These are phyloP conservation scores for Tetramorium bicarinatum DNA, from an alignment of 2,888 invertebrate species.

Conservation along the genomic window DNA sequence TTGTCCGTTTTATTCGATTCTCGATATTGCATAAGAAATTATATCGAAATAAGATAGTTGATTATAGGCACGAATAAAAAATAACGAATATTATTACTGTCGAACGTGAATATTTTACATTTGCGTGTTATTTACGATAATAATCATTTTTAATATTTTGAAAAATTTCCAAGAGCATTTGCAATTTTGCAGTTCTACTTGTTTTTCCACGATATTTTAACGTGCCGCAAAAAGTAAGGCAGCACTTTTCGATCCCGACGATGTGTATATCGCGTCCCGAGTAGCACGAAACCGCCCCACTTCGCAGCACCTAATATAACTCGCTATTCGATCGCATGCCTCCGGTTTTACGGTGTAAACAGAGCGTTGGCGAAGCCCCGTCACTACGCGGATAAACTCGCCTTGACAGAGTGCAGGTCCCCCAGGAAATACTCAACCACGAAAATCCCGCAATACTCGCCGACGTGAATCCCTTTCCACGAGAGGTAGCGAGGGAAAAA, in stretches of 20 bases:
- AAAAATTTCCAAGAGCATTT: neutral
- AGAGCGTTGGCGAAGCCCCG: slow-evolving; percentile 66
- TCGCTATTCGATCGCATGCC: slow-evolving; percentile 67
- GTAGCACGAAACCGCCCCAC: slow-evolving; percentile 58
- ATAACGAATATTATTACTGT: neutral
- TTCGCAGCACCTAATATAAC: slow-evolving; percentile 70
- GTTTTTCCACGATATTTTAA: slow-evolving; percentile 22
- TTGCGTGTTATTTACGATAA: neutral
- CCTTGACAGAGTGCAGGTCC: slow-evolving; percentile 77
- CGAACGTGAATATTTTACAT: neutral
- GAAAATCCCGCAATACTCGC: slow-evolving; percentile 65
- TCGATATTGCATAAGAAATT: neutral
- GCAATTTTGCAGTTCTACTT: slow-evolving; percentile 1
- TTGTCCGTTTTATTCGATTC: neutral
- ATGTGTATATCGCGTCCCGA: slow-evolving; percentile 30
- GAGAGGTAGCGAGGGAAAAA: slow-evolving; percentile 50
- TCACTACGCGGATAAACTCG: slow-evolving; percentile 75
- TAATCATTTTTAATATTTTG: neutral
- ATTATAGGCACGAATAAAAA: neutral
- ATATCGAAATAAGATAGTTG: neutral
- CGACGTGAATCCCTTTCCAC: slow-evolving; percentile 65
- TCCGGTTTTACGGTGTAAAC: slow-evolving; percentile 73
- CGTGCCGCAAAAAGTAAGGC: slow-evolving; percentile 36
- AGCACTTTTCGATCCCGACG: slow-evolving; percentile 28
- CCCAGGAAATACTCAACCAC: slow-evolving; percentile 70